Conservation (phyloP, 2,888 invertebrate genomes). For the Muscina levida region DNA sequence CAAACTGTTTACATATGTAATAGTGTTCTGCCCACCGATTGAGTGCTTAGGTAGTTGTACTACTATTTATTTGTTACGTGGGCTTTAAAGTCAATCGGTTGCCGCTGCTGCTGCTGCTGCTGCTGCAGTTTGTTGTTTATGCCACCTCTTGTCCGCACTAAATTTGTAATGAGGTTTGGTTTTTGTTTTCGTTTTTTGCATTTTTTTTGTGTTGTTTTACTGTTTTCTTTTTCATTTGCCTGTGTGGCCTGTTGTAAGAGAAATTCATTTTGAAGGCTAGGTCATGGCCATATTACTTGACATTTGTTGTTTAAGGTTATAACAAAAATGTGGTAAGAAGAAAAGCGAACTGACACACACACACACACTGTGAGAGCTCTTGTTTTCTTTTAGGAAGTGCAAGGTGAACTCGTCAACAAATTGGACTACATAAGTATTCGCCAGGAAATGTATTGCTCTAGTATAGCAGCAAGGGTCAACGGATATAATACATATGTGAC, state of each 20-base stretch:
- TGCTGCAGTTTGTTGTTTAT: neutral
- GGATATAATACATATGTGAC: too few species aligned
- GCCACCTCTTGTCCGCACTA: conserved; percentile 1
- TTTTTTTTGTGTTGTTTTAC: neutral
- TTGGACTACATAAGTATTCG: conserved; percentile 1
- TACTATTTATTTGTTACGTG: neutral
- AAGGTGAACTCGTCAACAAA: neutral
- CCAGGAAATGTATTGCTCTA: too few species aligned
- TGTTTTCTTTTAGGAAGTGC: neutral
- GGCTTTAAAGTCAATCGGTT: conserved; percentile 1
- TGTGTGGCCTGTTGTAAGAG: neutral
- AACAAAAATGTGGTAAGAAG: neutral
- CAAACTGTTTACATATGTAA: neutral
- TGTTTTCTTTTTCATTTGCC: neutral
- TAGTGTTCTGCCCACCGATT: too few species aligned
- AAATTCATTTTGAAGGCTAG: conserved; percentile 70
- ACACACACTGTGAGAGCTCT: neutral
- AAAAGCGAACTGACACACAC: neutral
- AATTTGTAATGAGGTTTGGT: neutral
- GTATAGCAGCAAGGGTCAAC: too few species aligned
- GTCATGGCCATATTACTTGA: conserved; percentile 75
- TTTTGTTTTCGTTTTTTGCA: neutral
- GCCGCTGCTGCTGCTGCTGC: conserved; percentile 24
- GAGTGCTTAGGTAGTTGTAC: neutral
- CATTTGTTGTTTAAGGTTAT: conserved; percentile 68